Evolutionary conservation across 2,888 invertebrate genomes (phyloP).

Genomic region (Chrysomela aeneicollis): DNA sequence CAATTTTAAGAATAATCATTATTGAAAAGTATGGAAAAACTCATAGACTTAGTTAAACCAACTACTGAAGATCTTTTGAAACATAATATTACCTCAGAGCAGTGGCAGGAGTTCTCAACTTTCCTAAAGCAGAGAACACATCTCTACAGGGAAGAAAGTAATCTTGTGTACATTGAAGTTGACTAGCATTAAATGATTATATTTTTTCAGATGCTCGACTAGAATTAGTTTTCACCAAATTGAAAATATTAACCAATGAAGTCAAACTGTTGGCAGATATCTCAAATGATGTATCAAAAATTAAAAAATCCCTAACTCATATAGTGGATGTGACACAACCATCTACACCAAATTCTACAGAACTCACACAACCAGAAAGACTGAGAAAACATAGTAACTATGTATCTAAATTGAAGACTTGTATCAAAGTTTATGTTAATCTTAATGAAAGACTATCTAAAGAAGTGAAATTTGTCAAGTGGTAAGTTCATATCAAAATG

Average conservation of each 20-base stretch:
- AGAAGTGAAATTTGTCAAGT: conserved; percentile 48
- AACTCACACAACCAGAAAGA: conserved; percentile 41
- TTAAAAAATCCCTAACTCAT: conserved; percentile 31
- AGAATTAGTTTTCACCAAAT: conserved; percentile 40
- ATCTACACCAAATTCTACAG: conserved; percentile 32
- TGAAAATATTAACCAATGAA: conserved; percentile 42
- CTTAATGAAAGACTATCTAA: conserved; percentile 48
- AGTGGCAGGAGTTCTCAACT: conserved; percentile 36
- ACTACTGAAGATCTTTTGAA: conserved; percentile 55
- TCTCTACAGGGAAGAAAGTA: conserved; percentile 48
- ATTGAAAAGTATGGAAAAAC: conserved; percentile 1
- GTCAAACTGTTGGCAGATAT: conserved; percentile 33
- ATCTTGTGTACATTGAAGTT: conserved; percentile 16
- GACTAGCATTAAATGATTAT: conserved; percentile 7
- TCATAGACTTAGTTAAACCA: conserved; percentile 14
- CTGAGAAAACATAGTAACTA: conserved; percentile 49
- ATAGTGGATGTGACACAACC: neutral
- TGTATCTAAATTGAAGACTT: conserved; percentile 49
- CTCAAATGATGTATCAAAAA: conserved; percentile 35
- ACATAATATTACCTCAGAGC: conserved; percentile 11
- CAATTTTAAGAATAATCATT: too few relatives aligned
- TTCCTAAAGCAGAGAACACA: conserved; percentile 41
- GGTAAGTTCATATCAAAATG: conserved; percentile 37
- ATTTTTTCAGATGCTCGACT: conserved; percentile 46
- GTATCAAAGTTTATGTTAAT: conserved; percentile 49